A percentile compares a stretch with the other conserved stretches of the same genome.
phyloP scores from a whole-genome alignment of 30 jellyfish, hydroid and myxozoan species.

The Hydra vulgaris region DNA sequence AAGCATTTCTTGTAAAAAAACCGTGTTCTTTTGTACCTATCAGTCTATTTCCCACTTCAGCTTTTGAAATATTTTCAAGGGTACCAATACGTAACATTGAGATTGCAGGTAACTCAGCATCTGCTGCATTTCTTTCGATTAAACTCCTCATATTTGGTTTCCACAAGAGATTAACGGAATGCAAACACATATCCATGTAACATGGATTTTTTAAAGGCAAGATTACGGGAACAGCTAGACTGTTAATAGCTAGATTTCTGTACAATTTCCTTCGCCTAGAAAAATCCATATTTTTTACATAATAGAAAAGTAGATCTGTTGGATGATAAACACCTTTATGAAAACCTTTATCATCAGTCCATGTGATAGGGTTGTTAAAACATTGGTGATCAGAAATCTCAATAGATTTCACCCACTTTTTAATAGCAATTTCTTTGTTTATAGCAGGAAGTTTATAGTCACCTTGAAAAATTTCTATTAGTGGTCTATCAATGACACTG shows the following conservation, averaged over 20 bases:
- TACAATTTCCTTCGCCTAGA: background rate
- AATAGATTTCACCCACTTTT: background rate
- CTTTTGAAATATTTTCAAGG: background rate
- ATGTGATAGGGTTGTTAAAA: background rate
- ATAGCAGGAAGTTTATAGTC: background rate
- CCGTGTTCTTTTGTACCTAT: background rate
- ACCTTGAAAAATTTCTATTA: background rate
- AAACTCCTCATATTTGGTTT: background rate
- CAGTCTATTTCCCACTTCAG: background rate
- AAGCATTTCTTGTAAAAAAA: background rate
- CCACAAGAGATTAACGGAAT: background rate
- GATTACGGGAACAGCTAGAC: background rate
- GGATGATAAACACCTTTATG: conserved; percentile 6
- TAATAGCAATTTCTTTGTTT: background rate
- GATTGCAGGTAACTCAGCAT: background rate
- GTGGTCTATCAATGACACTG: background rate
- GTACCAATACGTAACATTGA: background rate
- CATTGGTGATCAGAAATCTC: background rate
- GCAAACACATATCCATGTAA: background rate
- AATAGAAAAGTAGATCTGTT: background rate
- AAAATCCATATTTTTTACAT: background rate
- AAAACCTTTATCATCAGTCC: background rate
- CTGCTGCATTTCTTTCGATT: background rate
- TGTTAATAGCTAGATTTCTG: background rate
- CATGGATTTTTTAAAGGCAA: background rate